Base-by-base conservation (phyloP, 2,113 vertebrate species). In the Scomber colias region DNA sequence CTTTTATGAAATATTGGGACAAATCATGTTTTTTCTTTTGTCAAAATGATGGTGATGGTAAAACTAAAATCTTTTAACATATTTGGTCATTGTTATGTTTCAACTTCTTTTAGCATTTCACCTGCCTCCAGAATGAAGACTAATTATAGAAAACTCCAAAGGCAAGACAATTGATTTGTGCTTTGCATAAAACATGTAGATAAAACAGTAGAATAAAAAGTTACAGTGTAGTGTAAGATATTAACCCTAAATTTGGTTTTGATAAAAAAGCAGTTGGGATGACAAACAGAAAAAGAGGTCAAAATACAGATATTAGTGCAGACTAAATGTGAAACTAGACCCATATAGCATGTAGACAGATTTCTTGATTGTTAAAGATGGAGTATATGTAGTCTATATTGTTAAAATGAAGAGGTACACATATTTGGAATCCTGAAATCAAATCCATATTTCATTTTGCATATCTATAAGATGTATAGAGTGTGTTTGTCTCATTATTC, bases 1-100 rank as follows among this genome's bases (percentile, higher is more conserved):
- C 16, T 77, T 75, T 77, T 49, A 70, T 65, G 48, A 75, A 82
- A 87, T 81, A 62, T 59, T 51, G 56, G 44, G 48, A 50, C 5
- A 79, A 79, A 61, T 64, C n/a, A 55, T 45, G 14, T 16, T 45
- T 76, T 83, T 31, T 49, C 8, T 66, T 71, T 45, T 82, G 35
- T 55, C 67, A 54, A 24, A 57, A 84, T 24, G 15, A 60, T 17
- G 27, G 19, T 40, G 69, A 19, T 45, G 46, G 60, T 48, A 46
- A 66, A 61, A 17, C 40, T 13, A 31, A 50, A 81, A 13, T 62
- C 10, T 40, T 83, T 31, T 75, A 56, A 35, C 63, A 85, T 21
- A 50, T 24, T 21, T 30, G 40, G 66, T 79, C 71, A 77, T 87
- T 63, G 35, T 73, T 45, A 8, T 12, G 9, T 49, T 59, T 46